A percentile compares a stretch with the other conserved stretches of the same genome.
These are phyloP conservation scores for Puffinus mauretanicus DNA, from an alignment of 2,113 vertebrate species.

Conservation along the genomic window DNA sequence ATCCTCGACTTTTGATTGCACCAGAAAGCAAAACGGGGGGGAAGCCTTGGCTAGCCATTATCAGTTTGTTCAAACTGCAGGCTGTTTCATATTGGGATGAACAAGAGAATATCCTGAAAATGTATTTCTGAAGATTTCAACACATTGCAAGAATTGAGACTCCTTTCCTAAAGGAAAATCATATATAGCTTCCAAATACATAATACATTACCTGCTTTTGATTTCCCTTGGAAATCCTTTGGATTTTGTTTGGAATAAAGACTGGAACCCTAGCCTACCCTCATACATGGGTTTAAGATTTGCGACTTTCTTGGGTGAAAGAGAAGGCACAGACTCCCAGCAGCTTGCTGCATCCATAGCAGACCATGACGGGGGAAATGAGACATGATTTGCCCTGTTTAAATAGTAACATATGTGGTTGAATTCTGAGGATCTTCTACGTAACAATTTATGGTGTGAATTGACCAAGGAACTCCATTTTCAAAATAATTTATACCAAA, in stretches of 20 bases:
- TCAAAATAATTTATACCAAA: background rate
- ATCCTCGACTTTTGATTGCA: background rate
- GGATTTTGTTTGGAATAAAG: background rate
- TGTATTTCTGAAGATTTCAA: background rate
- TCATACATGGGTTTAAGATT: background rate
- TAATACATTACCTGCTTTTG: conserved; percentile 23
- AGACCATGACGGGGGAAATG: background rate
- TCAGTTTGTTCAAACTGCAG: background rate
- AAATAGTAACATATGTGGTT: background rate
- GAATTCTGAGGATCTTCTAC: background rate
- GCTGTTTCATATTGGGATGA: background rate
- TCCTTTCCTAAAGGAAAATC: background rate
- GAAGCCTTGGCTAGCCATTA: background rate
- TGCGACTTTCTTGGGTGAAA: background rate
- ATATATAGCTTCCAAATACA: background rate
- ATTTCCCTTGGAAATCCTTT: conserved; percentile 42
- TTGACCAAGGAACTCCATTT: background rate
- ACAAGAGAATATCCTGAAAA: conserved; percentile 16
- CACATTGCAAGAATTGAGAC: background rate
- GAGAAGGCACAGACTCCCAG: background rate
- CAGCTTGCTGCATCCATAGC: background rate
- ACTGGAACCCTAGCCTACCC: background rate
- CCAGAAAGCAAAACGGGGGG: background rate
- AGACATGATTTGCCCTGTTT: background rate
- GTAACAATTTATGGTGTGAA: background rate